Base-by-base conservation (phyloP, 2,797 vertebrate genomes). In the Gallinago nigripennis region DNA sequence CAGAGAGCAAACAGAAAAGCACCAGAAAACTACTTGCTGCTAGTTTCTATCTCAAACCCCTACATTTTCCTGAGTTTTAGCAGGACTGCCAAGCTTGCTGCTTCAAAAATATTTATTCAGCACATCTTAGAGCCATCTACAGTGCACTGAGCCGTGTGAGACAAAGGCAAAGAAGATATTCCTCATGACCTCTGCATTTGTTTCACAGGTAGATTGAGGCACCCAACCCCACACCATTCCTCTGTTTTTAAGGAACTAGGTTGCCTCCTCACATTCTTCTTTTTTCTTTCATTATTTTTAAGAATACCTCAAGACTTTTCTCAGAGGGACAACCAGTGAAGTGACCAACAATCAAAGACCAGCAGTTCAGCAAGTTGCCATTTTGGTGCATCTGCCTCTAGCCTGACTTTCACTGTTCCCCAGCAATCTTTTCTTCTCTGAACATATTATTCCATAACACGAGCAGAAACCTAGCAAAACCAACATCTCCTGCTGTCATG, bases 131-230 rank as follows among this genome's bases (percentile, higher is more conserved):
- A 92, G 33, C 11, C 8, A 68, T 19, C 25, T 9, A 9, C 12
- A 66, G 27, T 9, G 53, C 61, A 25, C 18, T 0, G 0, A 11
- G 14, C 13, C 33, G 43, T 0, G 4, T 0, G 4, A 45, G 17
- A 80, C 11, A 75, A 15, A 82, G 15, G n/a, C 15, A 58, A 72
- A 76, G 51, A 61, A 30, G 8, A 31, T 25, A 16, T 58, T 75
- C 23, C 13, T 31, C 20, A 4, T 2, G 11, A 65, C 7, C 17
- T 53, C 30, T 46, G 1, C 19, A 30, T 61, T 79, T 64, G 27
- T 80, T 70, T 68, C 60, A 54, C 53, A 45, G 31, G 16, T 37
- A 57, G 23, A 7, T 27, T 16, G 37, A 65, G 83, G 31, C 21
- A 50, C 25, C 24, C 28, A 83, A 37, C 23, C 7, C 8, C 11